Evolutionary conservation across 2,113 vertebrate genomes (phyloP).

Genomic region (Lota lota): DNA sequence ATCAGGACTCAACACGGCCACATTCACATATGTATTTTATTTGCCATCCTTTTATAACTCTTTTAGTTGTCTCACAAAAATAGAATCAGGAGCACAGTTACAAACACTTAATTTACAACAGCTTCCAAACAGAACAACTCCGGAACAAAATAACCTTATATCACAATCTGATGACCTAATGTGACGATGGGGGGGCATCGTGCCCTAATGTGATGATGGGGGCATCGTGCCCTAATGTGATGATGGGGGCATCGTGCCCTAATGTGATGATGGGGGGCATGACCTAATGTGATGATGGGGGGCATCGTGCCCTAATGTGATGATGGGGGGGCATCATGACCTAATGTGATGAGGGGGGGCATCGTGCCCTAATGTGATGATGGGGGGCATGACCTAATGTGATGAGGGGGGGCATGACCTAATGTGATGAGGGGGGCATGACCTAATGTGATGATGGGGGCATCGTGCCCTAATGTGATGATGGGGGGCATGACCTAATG

Average conservation of each 20-base stretch:
- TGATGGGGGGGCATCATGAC: constrained; percentile 35
- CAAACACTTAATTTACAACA: constrained; percentile 30
- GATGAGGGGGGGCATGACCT: constrained; percentile 22
- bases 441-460: constrained; percentile 43
- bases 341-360: constrained; percentile 31
- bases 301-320: constrained; percentile 48
- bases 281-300: constrained; percentile 25
- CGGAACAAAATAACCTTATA: too few relatives aligned
- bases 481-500: constrained; percentile 39
- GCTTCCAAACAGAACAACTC: constrained; percentile 35
- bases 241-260: too few relatives aligned
- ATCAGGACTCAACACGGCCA: constrained; percentile 50
- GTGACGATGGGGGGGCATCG: constrained; percentile 1
- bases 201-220: too few relatives aligned
- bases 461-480: constrained; percentile 51
- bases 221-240: too few relatives aligned
- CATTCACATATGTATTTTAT: constrained; percentile 80
- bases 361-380: constrained; percentile 52
- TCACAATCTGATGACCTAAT: constrained; percentile 15
- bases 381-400: constrained; percentile 16
- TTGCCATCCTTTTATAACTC: constrained; percentile 68
- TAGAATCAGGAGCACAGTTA: constrained; percentile 64
- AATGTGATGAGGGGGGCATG: constrained; percentile 40
- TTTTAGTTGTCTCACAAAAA: constrained; percentile 75
- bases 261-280: neutral